A percentile compares a stretch with the other conserved stretches of the same genome.
Evolutionary conservation across 2,888 invertebrate species (phyloP).

Genomic region (Calliopum simillimum): DNA sequence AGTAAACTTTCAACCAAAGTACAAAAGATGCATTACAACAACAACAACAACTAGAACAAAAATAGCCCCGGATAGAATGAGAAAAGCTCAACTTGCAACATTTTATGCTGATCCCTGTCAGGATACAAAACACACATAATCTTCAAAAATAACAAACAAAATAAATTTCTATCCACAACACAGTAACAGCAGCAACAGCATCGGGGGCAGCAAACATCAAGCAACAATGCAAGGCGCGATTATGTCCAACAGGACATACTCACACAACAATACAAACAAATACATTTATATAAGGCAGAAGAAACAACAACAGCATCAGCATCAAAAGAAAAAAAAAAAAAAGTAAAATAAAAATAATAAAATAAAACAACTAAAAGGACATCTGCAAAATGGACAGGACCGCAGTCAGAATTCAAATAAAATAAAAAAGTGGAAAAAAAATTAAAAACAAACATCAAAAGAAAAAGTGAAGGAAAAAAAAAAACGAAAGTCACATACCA

Average conservation of each 20-base stretch:
- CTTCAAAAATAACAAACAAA: slow-evolving; percentile 65
- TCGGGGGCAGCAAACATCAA: slow-evolving; percentile 58
- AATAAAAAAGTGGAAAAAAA: slow-evolving; percentile 36
- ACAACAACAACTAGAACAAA: neutral
- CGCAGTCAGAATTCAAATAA: slow-evolving; percentile 42
- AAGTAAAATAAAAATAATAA: slow-evolving; percentile 38
- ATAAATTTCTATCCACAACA: slow-evolving; percentile 50
- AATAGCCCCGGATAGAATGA: slow-evolving; percentile 8
- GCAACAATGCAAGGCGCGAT: slow-evolving; percentile 66
- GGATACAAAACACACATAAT: slow-evolving; percentile 67
- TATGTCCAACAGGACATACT: slow-evolving; percentile 56
- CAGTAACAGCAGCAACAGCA: slow-evolving; percentile 37
- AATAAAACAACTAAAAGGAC: slow-evolving; percentile 47
- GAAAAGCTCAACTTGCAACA: slow-evolving; percentile 65
- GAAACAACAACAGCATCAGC: slow-evolving; percentile 10
- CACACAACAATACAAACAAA: slow-evolving; percentile 9
- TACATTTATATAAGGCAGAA: slow-evolving; percentile 27
- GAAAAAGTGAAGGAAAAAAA: slow-evolving; percentile 37
- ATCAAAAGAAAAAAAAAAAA: slow-evolving; percentile 10
- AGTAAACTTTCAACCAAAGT: slow-evolving; percentile 40
- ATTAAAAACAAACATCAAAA: slow-evolving; percentile 21
- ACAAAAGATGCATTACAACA: slow-evolving; percentile 27
- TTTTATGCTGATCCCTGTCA: slow-evolving; percentile 67
- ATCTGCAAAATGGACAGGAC: slow-evolving; percentile 40
- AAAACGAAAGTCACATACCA: slow-evolving; percentile 49